phyloP scores from a whole-genome alignment of 2,888 invertebrate species.

The Himalopsyche japonica region DNA sequence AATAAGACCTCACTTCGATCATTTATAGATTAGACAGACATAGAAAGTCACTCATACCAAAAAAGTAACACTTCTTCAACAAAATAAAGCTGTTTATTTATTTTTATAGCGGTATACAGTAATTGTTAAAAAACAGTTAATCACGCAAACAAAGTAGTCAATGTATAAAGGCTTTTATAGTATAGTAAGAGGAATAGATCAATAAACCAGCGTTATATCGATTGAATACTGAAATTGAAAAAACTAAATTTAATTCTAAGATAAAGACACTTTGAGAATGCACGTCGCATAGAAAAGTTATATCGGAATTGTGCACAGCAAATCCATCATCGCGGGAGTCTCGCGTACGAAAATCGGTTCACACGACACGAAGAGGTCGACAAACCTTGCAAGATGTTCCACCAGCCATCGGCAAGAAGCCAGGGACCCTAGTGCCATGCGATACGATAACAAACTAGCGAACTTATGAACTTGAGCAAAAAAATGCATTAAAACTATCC shows the following conservation, averaged over 20 bases:
- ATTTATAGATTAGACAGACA: too few species aligned
- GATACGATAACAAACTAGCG: conserved; percentile 35
- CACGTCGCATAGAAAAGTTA: neutral
- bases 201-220: too few species aligned
- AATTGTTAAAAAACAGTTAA: too few species aligned
- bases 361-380: neutral
- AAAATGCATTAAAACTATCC: neutral
- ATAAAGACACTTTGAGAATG: neutral
- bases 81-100: too few species aligned
- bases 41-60: too few species aligned
- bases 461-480: conserved; percentile 27
- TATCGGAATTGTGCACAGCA: conserved; percentile 2
- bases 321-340: conserved; percentile 12
- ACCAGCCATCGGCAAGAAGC: conserved; percentile 22
- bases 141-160: too few species aligned
- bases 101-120: too few species aligned
- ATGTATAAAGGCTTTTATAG: too few species aligned
- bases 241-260: too few species aligned
- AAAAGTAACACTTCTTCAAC: too few species aligned
- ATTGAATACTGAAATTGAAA: neutral
- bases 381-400: conserved; percentile 9
- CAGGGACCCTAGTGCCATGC: conserved; percentile 23
- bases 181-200: too few species aligned
- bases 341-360: neutral
- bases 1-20: too few species aligned